Evolutionary conservation across 2,888 invertebrate species (phyloP).

Genomic region (Callyntrura sp.): DNA sequence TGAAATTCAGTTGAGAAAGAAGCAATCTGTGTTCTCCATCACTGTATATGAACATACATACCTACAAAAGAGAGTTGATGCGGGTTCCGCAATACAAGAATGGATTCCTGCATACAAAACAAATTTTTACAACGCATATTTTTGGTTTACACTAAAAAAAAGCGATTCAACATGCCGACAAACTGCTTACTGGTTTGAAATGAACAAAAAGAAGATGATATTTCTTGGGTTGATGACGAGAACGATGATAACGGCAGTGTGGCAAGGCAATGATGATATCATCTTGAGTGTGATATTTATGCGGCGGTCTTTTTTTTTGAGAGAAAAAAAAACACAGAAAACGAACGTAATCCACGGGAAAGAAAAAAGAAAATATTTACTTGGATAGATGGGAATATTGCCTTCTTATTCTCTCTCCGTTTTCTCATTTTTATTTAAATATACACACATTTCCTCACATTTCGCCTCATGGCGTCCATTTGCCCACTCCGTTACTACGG

Average conservation of each 20-base stretch:
- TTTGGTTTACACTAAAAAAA: conserved; percentile 23
- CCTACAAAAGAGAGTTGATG: not conserved
- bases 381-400: not conserved
- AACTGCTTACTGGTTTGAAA: conserved; percentile 63
- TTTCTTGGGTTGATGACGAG: conserved; percentile 45
- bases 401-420: conserved; percentile 19
- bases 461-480: not conserved
- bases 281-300: conserved; percentile 40
- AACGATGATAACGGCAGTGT: conserved; percentile 37
- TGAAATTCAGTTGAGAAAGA: conserved; percentile 12
- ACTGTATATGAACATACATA: not conserved
- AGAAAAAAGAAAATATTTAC: conserved; percentile 26
- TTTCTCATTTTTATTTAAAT: not conserved
- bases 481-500: not conserved
- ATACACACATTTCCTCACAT: not conserved
- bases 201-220: conserved; percentile 58
- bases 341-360: conserved; percentile 40
- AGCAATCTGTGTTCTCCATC: not conserved
- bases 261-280: conserved; percentile 35
- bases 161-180: conserved; percentile 57
- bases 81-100: conserved; percentile 17
- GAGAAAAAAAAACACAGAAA: conserved; percentile 14
- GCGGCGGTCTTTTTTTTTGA: not conserved
- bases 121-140: not conserved
- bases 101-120: not conserved